Evolutionary conservation across 2,797 vertebrate genomes (phyloP).

Genomic region (Antennarius maculatus): DNA sequence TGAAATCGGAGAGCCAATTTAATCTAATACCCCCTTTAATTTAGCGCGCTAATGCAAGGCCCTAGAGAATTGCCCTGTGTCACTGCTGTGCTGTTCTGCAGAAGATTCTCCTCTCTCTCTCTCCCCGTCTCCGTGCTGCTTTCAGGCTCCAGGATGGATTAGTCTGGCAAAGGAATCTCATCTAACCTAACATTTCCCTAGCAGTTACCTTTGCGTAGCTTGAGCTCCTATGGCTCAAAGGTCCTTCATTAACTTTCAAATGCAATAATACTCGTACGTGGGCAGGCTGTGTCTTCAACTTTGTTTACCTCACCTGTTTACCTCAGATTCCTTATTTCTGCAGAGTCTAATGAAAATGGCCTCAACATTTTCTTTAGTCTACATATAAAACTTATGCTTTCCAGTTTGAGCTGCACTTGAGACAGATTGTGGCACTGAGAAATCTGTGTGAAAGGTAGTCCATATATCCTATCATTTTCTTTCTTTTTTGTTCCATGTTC

Average conservation of each 20-base stretch:
- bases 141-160: constrained; percentile 79
- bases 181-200: constrained; percentile 83
- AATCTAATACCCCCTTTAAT: constrained; percentile 89
- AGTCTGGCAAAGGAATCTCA: constrained; percentile 79
- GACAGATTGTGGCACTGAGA: not conserved
- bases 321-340: constrained; percentile 28
- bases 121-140: constrained; percentile 52
- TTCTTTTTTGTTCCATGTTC: not conserved
- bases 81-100: constrained; percentile 75
- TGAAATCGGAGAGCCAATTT: constrained; percentile 89
- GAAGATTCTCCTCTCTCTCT: constrained; percentile 62
- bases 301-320: constrained; percentile 60
- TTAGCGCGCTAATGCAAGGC: constrained; percentile 85
- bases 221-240: constrained; percentile 70
- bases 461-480: constrained; percentile 1
- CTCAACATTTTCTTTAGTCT: not conserved
- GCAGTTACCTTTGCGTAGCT: constrained; percentile 78
- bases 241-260: constrained; percentile 75
- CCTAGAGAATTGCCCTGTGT: constrained; percentile 85
- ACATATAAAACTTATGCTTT: not conserved
- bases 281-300: constrained; percentile 36
- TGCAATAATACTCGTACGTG: constrained; percentile 55
- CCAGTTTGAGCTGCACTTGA: not conserved
- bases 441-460: not conserved
- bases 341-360: constrained; percentile 2